Conservation (phyloP, 35 echinoderm and acorn worm genomes). For the Hemicentrotus pulcherrimus region DNA sequence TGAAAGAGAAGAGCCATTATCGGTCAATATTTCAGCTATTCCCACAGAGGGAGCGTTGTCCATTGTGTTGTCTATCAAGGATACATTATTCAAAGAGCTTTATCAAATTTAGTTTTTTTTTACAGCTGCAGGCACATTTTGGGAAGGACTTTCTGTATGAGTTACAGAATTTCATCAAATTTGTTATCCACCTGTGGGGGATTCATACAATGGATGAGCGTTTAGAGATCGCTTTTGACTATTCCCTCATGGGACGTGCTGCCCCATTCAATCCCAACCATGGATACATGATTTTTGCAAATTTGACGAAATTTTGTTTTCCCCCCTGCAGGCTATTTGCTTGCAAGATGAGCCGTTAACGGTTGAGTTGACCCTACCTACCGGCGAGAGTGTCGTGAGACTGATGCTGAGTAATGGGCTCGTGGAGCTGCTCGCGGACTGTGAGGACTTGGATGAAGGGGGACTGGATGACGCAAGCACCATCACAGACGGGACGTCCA, state of each 20-base stretch:
- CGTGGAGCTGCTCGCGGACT: constrained; percentile 1
- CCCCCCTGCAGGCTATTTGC: constrained; percentile 50
- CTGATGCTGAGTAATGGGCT: constrained; percentile 27
- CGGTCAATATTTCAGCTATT: no score
- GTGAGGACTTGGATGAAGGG: constrained; percentile 17
- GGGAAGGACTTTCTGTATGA: background rate
- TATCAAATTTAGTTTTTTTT: background rate
- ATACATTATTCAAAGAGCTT: background rate
- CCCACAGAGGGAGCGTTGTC: no score
- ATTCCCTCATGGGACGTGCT: background rate
- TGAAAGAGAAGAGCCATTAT: no score
- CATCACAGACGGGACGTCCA: constrained; percentile 46
- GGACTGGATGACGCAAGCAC: constrained; percentile 25
- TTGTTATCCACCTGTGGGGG: background rate
- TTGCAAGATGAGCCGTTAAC: constrained; percentile 50
- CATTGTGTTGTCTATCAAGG: background rate
- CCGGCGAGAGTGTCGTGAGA: constrained; percentile 45
- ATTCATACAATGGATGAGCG: background rate
- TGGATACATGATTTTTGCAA: background rate
- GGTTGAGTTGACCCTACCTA: constrained; percentile 52
- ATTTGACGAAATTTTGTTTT: background rate
- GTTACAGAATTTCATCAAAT: background rate
- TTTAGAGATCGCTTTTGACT: background rate
- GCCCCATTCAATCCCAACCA: background rate
- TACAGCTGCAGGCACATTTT: background rate